These are phyloP conservation scores for Tyto alba DNA, from an alignment of 2,113 vertebrate genomes.

Conservation along the genomic window DNA sequence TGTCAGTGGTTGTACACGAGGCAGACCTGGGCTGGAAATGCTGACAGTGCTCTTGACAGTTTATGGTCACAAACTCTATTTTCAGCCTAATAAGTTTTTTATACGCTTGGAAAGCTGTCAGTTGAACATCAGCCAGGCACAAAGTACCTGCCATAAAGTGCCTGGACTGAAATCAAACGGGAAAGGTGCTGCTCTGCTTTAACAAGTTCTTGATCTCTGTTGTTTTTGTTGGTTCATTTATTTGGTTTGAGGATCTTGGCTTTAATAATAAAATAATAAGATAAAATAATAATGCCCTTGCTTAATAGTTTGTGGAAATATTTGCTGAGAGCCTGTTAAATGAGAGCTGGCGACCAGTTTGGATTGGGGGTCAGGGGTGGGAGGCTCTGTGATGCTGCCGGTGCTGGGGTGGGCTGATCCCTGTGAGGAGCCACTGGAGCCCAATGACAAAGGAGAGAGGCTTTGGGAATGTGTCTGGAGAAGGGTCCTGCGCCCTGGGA, in stretches of 20 bases:
- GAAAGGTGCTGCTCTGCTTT: constrained; percentile 18
- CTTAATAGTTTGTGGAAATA: not conserved
- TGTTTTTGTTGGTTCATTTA: not conserved
- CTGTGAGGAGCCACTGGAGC: not conserved
- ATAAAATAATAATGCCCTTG: not conserved
- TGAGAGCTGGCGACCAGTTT: not conserved
- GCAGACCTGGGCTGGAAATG: not conserved
- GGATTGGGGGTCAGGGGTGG: not conserved
- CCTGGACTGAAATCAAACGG: not conserved
- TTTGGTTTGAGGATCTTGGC: not conserved
- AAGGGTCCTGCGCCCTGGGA: not conserved
- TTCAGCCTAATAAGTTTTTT: constrained; percentile 71
- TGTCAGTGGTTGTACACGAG: not conserved
- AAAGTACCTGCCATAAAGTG: constrained; percentile 55
- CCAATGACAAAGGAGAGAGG: not conserved
- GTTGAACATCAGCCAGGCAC: constrained; percentile 62
- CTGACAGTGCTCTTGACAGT: constrained; percentile 20
- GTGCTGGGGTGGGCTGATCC: rapidly evolving
- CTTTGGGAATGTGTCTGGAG: not conserved
- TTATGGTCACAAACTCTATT: constrained; percentile 68
- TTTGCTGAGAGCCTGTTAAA: not conserved
- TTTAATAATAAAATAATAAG: not conserved
- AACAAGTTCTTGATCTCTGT: not conserved
- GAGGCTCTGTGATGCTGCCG: not conserved
- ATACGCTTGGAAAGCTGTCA: constrained; percentile 64